phyloP scores from a whole-genome alignment of 2,888 invertebrate genomes.

The Zaprionus lineosus region DNA sequence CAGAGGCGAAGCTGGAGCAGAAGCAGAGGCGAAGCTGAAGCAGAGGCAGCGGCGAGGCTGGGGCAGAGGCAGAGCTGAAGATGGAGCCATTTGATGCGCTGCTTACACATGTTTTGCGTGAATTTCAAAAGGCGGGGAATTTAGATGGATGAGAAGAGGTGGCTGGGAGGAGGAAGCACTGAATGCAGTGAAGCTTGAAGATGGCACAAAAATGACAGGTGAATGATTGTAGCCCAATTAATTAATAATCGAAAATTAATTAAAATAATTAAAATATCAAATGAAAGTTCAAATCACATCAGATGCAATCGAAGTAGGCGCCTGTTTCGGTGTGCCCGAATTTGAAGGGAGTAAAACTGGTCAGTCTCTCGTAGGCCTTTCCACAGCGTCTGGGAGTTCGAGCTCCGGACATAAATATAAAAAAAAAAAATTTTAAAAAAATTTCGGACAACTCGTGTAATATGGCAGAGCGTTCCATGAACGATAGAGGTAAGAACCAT shows the following conservation, averaged over 20 bases:
- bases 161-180: background rate
- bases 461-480: conserved; percentile 59
- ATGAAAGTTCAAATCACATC: no score
- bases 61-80: no score
- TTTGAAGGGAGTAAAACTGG: conserved; percentile 24
- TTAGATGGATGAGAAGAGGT: no score
- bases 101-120: conserved; percentile 63
- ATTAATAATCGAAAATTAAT: no score
- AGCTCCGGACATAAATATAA: conserved; percentile 49
- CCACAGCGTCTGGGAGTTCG: conserved; percentile 62
- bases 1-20: no score
- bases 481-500: conserved; percentile 22
- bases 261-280: no score
- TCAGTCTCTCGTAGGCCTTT: conserved; percentile 51
- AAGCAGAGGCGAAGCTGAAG: conserved; percentile 26
- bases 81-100: conserved; percentile 36
- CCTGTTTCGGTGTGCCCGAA: no score
- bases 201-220: conserved; percentile 7
- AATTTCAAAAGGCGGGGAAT: no score
- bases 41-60: no score
- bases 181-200: background rate
- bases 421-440: conserved; percentile 22
- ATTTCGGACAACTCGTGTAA: conserved; percentile 24
- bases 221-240: no score
- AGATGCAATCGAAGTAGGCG: background rate